Conservation (phyloP, 1,140 invertebrate genomes). For the Brachystomella parvula region DNA sequence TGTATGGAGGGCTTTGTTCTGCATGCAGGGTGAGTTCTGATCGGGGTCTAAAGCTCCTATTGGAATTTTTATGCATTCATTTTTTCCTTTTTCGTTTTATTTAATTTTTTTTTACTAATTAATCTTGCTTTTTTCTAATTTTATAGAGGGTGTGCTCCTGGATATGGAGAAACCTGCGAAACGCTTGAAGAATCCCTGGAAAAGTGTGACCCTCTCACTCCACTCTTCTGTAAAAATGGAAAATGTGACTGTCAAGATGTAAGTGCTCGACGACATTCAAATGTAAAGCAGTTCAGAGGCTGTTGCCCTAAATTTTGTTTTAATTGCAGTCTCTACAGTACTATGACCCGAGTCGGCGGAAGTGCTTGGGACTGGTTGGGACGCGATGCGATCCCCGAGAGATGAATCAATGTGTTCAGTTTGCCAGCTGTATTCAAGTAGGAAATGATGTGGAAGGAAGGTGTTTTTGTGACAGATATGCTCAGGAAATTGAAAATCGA, state of each 20-base stretch:
- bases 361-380: conserved; percentile 21
- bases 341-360: no score
- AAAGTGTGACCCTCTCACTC: conserved; percentile 20
- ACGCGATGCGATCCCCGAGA: conserved; percentile 16
- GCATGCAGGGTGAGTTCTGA: no score
- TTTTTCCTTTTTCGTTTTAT: no score
- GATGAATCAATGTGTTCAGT: conserved; percentile 18
- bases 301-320: no score
- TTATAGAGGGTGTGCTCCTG: conserved; percentile 18
- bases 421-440: conserved; percentile 17
- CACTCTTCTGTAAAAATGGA: conserved; percentile 20
- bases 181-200: no score
- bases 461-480: conserved; percentile 28
- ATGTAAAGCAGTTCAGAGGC: no score
- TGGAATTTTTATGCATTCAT: no score
- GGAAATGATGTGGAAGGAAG: conserved; percentile 16
- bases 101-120: no score
- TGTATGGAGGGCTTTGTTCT: conserved; percentile 23
- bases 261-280: no score
- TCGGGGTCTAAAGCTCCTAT: no score
- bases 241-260: conserved; percentile 13
- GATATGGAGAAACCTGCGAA: conserved; percentile 20
- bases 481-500: conserved; percentile 20
- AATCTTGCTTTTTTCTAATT: no score
- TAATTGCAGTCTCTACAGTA: no score